Conservation (phyloP, 2,113 vertebrate genomes). For the Phodopus roborovskii region DNA sequence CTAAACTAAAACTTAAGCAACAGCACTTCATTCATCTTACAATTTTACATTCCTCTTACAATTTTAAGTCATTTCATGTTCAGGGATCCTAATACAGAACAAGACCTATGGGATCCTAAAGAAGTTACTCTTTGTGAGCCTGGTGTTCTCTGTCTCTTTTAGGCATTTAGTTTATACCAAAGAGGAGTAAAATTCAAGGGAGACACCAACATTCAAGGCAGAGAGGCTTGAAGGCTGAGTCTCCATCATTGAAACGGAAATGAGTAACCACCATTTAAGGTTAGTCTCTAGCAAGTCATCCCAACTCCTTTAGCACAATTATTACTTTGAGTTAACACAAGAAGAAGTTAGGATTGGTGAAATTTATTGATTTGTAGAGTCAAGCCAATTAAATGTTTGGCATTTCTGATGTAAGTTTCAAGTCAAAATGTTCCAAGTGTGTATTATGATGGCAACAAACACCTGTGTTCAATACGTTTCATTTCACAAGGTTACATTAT, state of each 20-base stretch:
- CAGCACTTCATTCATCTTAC: conserved; percentile 26
- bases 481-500: neutral
- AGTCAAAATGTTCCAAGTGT: neutral
- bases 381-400: neutral
- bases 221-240: neutral
- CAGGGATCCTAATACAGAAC: neutral
- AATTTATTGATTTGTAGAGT: neutral
- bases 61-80: neutral
- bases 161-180: neutral
- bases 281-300: too few relatives aligned
- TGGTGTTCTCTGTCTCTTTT: neutral
- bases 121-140: neutral
- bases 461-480: neutral
- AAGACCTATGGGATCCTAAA: neutral
- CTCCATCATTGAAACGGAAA: neutral
- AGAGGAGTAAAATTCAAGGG: neutral
- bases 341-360: neutral
- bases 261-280: neutral
- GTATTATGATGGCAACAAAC: neutral
- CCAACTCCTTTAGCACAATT: neutral
- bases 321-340: neutral
- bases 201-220: neutral
- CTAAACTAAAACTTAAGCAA: neutral
- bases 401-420: neutral
- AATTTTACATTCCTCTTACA: neutral